phyloP scores from a whole-genome alignment of 2,797 vertebrate genomes.

The Urophycis tenuis region DNA sequence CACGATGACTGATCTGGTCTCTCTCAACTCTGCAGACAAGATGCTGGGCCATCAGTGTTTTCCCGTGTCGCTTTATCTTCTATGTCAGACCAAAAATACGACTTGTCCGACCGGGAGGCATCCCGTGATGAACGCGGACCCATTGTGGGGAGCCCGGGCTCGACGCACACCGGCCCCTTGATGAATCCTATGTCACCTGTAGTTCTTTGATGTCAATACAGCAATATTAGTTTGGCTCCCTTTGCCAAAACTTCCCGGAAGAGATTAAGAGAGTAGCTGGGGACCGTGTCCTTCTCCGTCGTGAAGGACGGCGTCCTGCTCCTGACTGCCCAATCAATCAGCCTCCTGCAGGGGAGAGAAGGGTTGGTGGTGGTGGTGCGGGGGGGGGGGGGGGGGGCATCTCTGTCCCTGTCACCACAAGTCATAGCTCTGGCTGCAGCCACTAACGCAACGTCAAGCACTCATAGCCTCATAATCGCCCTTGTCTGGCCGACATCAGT shows the following conservation, averaged over 20 bases:
- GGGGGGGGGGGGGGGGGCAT: slow-evolving; percentile 59
- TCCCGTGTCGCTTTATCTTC: not conserved
- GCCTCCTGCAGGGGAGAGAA: slow-evolving; percentile 58
- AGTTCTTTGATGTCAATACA: slow-evolving; percentile 48
- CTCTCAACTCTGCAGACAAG: not conserved
- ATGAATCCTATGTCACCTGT: slow-evolving; percentile 38
- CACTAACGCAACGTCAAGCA: slow-evolving; percentile 47
- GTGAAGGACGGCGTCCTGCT: slow-evolving; percentile 62
- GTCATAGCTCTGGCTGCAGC: slow-evolving; percentile 59
- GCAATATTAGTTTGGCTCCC: slow-evolving; percentile 51
- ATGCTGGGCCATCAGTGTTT: not conserved
- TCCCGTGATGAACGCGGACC: slow-evolving; percentile 47
- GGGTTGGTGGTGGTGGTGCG: too few relatives aligned
- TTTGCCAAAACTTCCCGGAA: slow-evolving; percentile 42
- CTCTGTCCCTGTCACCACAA: slow-evolving; percentile 64
- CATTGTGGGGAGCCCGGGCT: slow-evolving; percentile 38
- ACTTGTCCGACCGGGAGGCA: slow-evolving; percentile 29
- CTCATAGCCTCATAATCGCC: slow-evolving; percentile 56
- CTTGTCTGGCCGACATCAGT: slow-evolving; percentile 47
- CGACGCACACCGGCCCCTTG: slow-evolving; percentile 48
- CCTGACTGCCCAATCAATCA: slow-evolving; percentile 70
- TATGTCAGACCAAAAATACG: slow-evolving; percentile 16
- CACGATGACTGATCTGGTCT: not conserved
- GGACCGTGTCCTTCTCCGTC: slow-evolving; percentile 49
- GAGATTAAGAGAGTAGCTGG: slow-evolving; percentile 32